Evolutionary conservation across 2,113 vertebrate genomes (phyloP).

Genomic region (Acrocephalus kingi): DNA sequence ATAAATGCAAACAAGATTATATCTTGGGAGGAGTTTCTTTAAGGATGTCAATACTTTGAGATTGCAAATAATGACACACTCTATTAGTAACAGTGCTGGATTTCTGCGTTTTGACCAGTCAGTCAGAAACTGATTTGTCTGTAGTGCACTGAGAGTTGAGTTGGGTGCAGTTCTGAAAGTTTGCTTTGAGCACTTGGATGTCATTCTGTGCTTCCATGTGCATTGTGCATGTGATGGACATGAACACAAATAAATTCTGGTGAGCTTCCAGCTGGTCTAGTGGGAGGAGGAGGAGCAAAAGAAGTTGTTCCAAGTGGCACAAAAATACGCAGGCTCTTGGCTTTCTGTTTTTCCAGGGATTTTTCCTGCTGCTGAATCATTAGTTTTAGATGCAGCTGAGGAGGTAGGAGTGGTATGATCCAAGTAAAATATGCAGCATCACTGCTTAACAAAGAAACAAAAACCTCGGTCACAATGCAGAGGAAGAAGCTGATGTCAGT

Average conservation of each 20-base stretch:
- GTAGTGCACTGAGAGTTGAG: accelerated
- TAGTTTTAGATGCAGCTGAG: background rate
- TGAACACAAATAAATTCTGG: background rate
- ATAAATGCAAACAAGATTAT: background rate
- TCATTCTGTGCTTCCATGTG: background rate
- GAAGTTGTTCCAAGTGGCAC: background rate
- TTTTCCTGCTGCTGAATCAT: background rate
- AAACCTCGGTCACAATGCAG: background rate
- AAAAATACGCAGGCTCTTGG: accelerated
- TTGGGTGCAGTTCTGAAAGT: background rate
- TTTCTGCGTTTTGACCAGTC: background rate
- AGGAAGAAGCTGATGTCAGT: background rate
- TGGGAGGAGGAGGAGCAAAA: background rate
- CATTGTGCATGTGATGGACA: accelerated
- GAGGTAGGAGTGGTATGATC: background rate
- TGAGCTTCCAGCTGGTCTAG: background rate
- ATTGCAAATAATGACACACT: background rate
- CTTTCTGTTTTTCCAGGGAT: background rate
- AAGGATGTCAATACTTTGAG: background rate
- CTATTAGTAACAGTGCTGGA: background rate
- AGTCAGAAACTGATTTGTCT: background rate
- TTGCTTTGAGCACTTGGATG: background rate
- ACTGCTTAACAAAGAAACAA: background rate
- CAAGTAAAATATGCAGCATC: background rate
- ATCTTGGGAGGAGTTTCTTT: background rate